Evolutionary conservation across 2,888 invertebrate species (phyloP).

Genomic region (Zele albiditarsus): DNA sequence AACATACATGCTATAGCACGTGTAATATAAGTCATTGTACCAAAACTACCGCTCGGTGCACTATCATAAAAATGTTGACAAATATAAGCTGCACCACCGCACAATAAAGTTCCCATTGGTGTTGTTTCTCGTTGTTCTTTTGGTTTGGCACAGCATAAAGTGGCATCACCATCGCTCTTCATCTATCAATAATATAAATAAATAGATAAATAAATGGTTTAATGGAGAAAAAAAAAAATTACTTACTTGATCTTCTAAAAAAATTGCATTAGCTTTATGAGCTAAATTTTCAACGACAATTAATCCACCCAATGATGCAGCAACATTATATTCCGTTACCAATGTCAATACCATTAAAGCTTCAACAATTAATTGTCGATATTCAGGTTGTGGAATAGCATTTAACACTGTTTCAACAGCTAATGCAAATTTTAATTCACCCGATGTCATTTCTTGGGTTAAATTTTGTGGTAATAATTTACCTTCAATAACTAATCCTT

Average conservation of each 20-base stretch:
- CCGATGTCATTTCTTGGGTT: slow-evolving; percentile 99
- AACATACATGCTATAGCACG: slow-evolving; percentile 85
- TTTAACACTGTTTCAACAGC: slow-evolving; percentile 98
- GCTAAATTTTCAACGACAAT: slow-evolving; percentile 94
- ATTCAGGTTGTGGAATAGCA: slow-evolving; percentile 98
- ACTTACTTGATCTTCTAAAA: slow-evolving; percentile 93
- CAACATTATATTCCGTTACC: slow-evolving; percentile 90
- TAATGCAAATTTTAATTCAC: slow-evolving; percentile 97
- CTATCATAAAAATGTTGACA: slow-evolving; percentile 98
- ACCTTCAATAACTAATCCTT: slow-evolving; percentile 94
- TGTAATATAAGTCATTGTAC: slow-evolving; percentile 97
- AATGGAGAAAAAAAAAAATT: slow-evolving; percentile 24
- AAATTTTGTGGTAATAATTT: slow-evolving; percentile 91
- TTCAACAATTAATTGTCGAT: slow-evolving; percentile 96
- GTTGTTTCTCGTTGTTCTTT: slow-evolving; percentile 78
- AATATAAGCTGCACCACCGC: slow-evolving; percentile 95
- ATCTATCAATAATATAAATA: slow-evolving; percentile 75
- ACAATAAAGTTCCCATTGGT: slow-evolving; percentile 80
- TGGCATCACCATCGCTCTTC: slow-evolving; percentile 91
- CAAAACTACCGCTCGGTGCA: slow-evolving; percentile 97
- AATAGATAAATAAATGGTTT: not conserved
- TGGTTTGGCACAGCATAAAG: slow-evolving; percentile 92
- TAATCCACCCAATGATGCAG: slow-evolving; percentile 83
- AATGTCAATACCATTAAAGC: slow-evolving; percentile 96
- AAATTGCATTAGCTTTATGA: slow-evolving; percentile 94